Conservation (phyloP, 2,797 vertebrate species). For the Cynodonichthys magdalenae region DNA sequence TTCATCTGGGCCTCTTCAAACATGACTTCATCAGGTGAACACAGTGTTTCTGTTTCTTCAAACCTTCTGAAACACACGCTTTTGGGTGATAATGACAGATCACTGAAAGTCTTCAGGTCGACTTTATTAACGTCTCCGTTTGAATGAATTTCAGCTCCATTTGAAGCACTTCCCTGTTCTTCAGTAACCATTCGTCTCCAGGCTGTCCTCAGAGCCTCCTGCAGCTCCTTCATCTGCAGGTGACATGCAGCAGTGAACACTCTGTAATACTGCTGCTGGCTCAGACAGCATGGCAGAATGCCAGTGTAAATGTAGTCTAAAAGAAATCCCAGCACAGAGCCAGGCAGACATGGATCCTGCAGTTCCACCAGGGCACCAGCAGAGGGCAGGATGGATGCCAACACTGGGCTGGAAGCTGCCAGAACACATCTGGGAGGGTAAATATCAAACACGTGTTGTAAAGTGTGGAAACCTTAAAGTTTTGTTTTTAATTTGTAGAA, state of each 20-base stretch:
- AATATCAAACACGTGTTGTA: neutral
- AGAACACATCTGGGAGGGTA: slow-evolving; percentile 68
- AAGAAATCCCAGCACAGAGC: slow-evolving; percentile 61
- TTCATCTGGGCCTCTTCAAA: slow-evolving; percentile 2
- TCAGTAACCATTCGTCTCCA: slow-evolving; percentile 9
- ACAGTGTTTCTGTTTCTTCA: neutral
- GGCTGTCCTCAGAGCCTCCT: slow-evolving; percentile 50
- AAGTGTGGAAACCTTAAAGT: no score
- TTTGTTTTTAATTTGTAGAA: no score
- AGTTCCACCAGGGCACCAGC: slow-evolving; percentile 72
- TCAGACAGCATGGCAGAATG: slow-evolving; percentile 41
- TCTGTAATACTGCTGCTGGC: slow-evolving; percentile 44
- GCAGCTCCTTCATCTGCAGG: slow-evolving; percentile 76
- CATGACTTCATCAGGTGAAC: neutral
- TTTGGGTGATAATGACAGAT: slow-evolving; percentile 6
- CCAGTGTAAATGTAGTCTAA: slow-evolving; percentile 81
- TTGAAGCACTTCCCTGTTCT: neutral
- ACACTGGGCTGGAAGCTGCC: slow-evolving; percentile 79
- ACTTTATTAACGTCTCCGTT: neutral
- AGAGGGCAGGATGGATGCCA: slow-evolving; percentile 69
- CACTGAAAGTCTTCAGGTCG: slow-evolving; percentile 1
- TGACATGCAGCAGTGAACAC: slow-evolving; percentile 70
- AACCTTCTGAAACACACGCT: neutral
- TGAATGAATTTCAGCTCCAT: slow-evolving; percentile 5
- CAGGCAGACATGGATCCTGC: slow-evolving; percentile 65